phyloP scores from a whole-genome alignment of 2,113 vertebrate genomes.

The Taurulus bubalis region DNA sequence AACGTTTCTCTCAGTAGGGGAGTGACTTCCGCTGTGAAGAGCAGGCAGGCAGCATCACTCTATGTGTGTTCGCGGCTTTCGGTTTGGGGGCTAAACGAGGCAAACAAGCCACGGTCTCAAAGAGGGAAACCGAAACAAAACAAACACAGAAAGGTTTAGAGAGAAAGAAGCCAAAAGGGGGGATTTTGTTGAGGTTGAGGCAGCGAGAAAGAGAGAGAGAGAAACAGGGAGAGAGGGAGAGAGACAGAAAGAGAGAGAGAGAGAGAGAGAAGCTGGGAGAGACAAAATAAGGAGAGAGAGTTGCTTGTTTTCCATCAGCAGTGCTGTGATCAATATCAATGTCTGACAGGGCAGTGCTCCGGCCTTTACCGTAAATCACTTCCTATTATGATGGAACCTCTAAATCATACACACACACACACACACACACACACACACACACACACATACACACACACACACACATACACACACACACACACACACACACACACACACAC shows the following conservation, averaged over 20 bases:
- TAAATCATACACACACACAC: slow-evolving; percentile 60
- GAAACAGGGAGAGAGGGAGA: too few relatives aligned
- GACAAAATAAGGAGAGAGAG: slow-evolving; percentile 48
- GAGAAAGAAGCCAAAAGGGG: not conserved
- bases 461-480: too few relatives aligned
- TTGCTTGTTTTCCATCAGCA: slow-evolving; percentile 71
- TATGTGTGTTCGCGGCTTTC: slow-evolving; percentile 8
- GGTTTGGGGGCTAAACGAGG: slow-evolving; percentile 26
- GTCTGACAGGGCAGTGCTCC: slow-evolving; percentile 70
- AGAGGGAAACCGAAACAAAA: slow-evolving; percentile 22
- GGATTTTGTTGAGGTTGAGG: not conserved
- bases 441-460: too few relatives aligned
- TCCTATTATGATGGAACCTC: slow-evolving; percentile 62
- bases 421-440: too few relatives aligned
- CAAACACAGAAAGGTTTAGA: slow-evolving; percentile 17
- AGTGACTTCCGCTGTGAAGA: slow-evolving; percentile 45
- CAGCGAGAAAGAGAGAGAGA: slow-evolving; percentile 11
- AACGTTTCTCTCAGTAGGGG: slow-evolving; percentile 47
- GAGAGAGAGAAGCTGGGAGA: slow-evolving; percentile 31
- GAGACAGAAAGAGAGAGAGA: not conserved
- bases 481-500: too few relatives aligned
- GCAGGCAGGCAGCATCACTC: slow-evolving; percentile 34
- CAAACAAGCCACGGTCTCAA: slow-evolving; percentile 16
- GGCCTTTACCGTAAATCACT: slow-evolving; percentile 73
- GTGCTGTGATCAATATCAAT: slow-evolving; percentile 75